These are phyloP conservation scores for Anagrus nilaparvatae DNA, from an alignment of 1,140 invertebrate genomes.

Conservation along the genomic window DNA sequence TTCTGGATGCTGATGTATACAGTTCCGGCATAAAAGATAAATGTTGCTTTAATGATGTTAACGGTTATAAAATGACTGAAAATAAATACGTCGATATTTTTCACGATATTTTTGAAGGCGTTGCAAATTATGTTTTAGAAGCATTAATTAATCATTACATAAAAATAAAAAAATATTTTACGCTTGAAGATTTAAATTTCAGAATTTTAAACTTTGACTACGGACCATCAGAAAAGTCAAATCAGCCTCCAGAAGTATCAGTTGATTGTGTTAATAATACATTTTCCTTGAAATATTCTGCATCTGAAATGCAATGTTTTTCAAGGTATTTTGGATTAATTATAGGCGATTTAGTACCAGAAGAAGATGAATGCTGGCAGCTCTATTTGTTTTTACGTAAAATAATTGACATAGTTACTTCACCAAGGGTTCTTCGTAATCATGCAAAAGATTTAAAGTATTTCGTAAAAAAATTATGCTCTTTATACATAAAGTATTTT, in stretches of 20 bases:
- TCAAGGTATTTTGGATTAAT: conserved; percentile 23
- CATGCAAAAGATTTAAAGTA: neutral
- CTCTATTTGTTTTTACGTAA: neutral
- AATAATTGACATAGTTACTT: conserved; percentile 5
- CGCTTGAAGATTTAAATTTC: conserved; percentile 20
- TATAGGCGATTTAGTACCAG: conserved; percentile 21
- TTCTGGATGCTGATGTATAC: neutral
- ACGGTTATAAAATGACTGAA: conserved; percentile 26
- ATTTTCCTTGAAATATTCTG: conserved; percentile 19
- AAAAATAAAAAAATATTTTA: conserved; percentile 21
- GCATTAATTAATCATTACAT: conserved; percentile 23
- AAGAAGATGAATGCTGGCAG: conserved; percentile 17
- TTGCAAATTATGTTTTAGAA: conserved; percentile 27
- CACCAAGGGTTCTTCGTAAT: neutral
- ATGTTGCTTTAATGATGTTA: conserved; percentile 26
- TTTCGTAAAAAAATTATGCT: neutral
- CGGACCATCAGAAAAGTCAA: conserved; percentile 1
- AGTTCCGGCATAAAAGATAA: conserved; percentile 24
- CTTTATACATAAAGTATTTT: neutral
- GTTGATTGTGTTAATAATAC: neutral
- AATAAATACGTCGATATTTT: conserved; percentile 31
- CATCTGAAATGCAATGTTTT: conserved; percentile 26
- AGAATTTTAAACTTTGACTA: conserved; percentile 10
- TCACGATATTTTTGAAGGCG: conserved; percentile 35
- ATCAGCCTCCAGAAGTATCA: conserved; percentile 2